A percentile compares a stretch with the other conserved stretches of the same genome.
phyloP scores from a whole-genome alignment of 2,113 vertebrate genomes.

The Bufo gargarizans region DNA sequence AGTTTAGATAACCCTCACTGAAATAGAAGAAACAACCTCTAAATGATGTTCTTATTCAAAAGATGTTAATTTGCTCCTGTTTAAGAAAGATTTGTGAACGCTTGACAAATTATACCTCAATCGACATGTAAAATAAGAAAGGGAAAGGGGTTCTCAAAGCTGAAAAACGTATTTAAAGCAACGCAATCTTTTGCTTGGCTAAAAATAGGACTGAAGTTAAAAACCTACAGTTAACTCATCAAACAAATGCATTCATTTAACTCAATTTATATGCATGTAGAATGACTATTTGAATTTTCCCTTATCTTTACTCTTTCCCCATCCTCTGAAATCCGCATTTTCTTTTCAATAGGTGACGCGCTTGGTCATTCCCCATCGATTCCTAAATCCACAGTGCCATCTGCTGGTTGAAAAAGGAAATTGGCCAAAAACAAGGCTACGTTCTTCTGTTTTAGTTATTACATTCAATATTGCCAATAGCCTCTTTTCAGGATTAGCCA shows the following conservation, averaged over 20 bases:
- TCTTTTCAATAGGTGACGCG: slow-evolving; percentile 23
- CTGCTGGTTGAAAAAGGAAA: background rate
- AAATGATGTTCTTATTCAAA: background rate
- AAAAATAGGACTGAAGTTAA: slow-evolving; percentile 44
- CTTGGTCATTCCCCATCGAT: background rate
- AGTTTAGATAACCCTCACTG: background rate
- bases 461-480: background rate
- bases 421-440: background rate
- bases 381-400: slow-evolving; percentile 28
- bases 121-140: slow-evolving; percentile 12
- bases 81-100: slow-evolving; percentile 6
- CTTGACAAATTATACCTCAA: slow-evolving; percentile 20
- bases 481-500: background rate
- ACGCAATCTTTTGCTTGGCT: background rate
- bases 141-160: background rate
- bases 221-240: slow-evolving; percentile 28
- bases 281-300: slow-evolving; percentile 25
- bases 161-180: slow-evolving; percentile 36
- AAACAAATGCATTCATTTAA: slow-evolving; percentile 47
- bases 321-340: slow-evolving; percentile 17
- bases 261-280: slow-evolving; percentile 44
- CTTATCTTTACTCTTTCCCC: slow-evolving; percentile 24
- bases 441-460: background rate
- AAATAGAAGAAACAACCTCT: background rate
- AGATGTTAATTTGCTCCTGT: slow-evolving; percentile 17